Percentiles rank a stretch among this genome's conserved stretches.
These are phyloP conservation scores for Ectemnius lituratus DNA, from an alignment of 2,888 invertebrate genomes.

Conservation along the genomic window DNA sequence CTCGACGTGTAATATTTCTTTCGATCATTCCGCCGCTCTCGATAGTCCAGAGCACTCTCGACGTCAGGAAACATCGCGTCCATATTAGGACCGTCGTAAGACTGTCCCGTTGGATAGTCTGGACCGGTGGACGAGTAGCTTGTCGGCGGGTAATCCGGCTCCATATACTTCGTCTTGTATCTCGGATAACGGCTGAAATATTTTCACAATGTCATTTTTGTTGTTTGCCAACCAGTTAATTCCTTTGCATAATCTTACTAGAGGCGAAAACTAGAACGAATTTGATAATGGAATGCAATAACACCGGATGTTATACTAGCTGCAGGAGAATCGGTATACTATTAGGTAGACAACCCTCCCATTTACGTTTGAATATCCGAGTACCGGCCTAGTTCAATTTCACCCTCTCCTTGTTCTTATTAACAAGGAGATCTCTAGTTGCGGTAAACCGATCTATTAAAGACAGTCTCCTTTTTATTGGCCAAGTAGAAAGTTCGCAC, in stretches of 20 bases:
- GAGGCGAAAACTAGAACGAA: no score
- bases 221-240: no score
- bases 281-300: no score
- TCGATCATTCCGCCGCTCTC: conserved; percentile 22
- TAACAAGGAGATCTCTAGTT: no score
- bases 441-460: no score
- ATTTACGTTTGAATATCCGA: no score
- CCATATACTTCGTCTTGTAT: conserved; percentile 3
- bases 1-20: conserved; percentile 42
- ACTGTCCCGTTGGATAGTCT: conserved; percentile 27
- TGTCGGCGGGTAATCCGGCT: conserved; percentile 30
- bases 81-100: conserved; percentile 13
- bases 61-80: conserved; percentile 34
- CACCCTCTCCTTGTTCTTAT: no score
- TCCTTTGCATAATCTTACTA: no score
- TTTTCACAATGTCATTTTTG: no score
- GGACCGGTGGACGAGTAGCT: conserved; percentile 21
- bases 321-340: conserved; percentile 2
- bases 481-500: conserved; percentile 4
- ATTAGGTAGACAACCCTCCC: conserved; percentile 8
- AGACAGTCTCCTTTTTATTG: no score
- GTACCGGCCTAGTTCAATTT: no score
- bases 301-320: neutral
- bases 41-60: conserved; percentile 21
- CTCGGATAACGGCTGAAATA: no score